A percentile compares a stretch with the other conserved stretches of the same genome.
Evolutionary conservation across 1,140 invertebrate genomes (phyloP).

Genomic region (Leptonema lineaticorne): DNA sequence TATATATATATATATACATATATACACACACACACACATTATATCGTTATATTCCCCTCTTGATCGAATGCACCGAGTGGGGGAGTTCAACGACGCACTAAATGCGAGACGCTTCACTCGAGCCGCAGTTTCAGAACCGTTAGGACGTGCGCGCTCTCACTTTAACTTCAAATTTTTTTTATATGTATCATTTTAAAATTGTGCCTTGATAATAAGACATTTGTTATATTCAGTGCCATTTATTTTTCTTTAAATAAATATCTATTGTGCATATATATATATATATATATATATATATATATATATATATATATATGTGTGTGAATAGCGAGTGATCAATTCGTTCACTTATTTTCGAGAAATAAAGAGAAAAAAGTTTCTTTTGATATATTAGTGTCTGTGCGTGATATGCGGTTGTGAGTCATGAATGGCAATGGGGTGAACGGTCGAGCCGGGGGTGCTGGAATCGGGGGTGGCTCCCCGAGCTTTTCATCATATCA

Average conservation of each 20-base stretch:
- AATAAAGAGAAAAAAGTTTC: too few species aligned
- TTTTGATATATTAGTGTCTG: not conserved
- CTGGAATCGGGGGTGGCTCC: constrained; percentile 50
- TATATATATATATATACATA: not conserved
- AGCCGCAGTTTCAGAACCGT: not conserved
- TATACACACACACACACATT: not conserved
- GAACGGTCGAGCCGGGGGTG: constrained; percentile 35
- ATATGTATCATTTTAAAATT: too few species aligned
- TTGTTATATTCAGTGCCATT: not conserved
- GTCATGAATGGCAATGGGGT: constrained; percentile 40
- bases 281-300: too few species aligned
- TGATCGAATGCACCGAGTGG: not conserved
- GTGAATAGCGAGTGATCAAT: too few species aligned
- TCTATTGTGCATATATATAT: too few species aligned
- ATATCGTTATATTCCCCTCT: not conserved
- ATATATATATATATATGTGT: too few species aligned
- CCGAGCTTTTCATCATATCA: constrained; percentile 53
- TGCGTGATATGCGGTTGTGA: not conserved
- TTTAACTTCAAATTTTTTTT: too few species aligned
- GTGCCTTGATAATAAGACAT: not conserved
- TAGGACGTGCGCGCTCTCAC: not conserved
- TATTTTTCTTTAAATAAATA: not conserved
- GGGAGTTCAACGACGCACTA: not conserved
- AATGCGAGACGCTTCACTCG: not conserved
- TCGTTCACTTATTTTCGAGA: too few species aligned